Evolutionary conservation across 2,888 invertebrate genomes (phyloP), one percentile per base, ranked within the genome.

Genomic region (Pherbina coryleti): DNA sequence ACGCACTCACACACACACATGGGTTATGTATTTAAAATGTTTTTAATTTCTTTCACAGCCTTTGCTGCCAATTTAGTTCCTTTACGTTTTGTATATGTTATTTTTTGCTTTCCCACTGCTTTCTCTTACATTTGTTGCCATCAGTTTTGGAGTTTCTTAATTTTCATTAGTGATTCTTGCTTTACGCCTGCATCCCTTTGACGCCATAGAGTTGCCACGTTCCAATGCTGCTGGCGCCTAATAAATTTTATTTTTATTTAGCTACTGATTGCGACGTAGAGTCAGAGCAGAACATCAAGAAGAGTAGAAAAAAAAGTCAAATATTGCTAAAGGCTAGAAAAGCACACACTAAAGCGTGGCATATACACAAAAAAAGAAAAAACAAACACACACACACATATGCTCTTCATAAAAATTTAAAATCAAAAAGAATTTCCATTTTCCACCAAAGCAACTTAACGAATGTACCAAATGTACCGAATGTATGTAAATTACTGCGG

Each of bases 341-440:
- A 81, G 85, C 83, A 82, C 81, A 83, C 84, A 85, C 82, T 72
- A 19, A 84, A 85, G 83, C 82, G 74, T 22, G 80, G 79, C 80
- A 84, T n/a, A 64, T 28, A 34, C 11, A 22, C 51, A 75, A 31
- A 67, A 78, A 77, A 73, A 31, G 55, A 78, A 77, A 73, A 79
- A 75, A 77, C 80, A 75, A 76, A 55, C 60, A 69, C 31, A 73
- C 57, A 73, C 77, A 67, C 62, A 57, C 75, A 79, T 66, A 70
- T 49, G 49, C 17, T 62, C 19, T 73, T 62, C n/a, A 75, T 75
- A 66, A 75, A 75, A 75, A 66, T 53, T 66, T 64, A 34, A 75
- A 75, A 64, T 75, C 66, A 49, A 66, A 73, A 75, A 75, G 64
- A 75, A 53, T 74, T 64, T 57, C 44, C 74, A 53, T 64, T 74